Evolutionary conservation across 2,888 invertebrate species (phyloP).

Genomic region (Drosophila seclusa): DNA sequence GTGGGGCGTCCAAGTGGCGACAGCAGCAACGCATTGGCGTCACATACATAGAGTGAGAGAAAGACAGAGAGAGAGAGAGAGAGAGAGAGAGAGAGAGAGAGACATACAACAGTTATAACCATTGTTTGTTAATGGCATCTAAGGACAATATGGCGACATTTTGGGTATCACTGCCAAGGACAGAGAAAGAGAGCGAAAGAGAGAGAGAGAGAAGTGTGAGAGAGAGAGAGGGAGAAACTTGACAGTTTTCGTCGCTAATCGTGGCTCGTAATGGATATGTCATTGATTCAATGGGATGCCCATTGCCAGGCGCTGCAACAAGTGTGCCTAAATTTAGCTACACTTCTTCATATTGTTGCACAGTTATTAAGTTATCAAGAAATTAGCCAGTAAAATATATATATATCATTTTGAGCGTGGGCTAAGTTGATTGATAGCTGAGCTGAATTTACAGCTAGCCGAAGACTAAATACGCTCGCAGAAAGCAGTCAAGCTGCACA

Average conservation of each 20-base stretch:
- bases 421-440: neutral
- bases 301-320: slow-evolving; percentile 33
- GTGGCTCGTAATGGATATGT: slow-evolving; percentile 34
- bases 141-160: slow-evolving; percentile 65
- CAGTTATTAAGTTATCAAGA: slow-evolving; percentile 4
- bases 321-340: slow-evolving; percentile 40
- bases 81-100: neutral
- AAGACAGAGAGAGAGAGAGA: neutral
- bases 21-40: slow-evolving; percentile 60
- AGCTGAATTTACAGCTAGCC: neutral
- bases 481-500: neutral
- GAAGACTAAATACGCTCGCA: neutral
- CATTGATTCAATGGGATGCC: slow-evolving; percentile 32
- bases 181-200: neutral
- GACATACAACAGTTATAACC: slow-evolving; percentile 31
- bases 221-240: slow-evolving; percentile 3
- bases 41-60: slow-evolving; percentile 30
- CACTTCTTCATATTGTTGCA: neutral
- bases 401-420: neutral
- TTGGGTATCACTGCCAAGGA: slow-evolving; percentile 20
- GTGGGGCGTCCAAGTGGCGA: slow-evolving; percentile 57
- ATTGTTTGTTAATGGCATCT: slow-evolving; percentile 48
- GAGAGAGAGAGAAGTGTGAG: neutral
- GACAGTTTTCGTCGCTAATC: slow-evolving; percentile 24
- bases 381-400: neutral